Evolutionary conservation across 1,140 invertebrate species (phyloP).

Genomic region (Neodiprion pinetum): DNA sequence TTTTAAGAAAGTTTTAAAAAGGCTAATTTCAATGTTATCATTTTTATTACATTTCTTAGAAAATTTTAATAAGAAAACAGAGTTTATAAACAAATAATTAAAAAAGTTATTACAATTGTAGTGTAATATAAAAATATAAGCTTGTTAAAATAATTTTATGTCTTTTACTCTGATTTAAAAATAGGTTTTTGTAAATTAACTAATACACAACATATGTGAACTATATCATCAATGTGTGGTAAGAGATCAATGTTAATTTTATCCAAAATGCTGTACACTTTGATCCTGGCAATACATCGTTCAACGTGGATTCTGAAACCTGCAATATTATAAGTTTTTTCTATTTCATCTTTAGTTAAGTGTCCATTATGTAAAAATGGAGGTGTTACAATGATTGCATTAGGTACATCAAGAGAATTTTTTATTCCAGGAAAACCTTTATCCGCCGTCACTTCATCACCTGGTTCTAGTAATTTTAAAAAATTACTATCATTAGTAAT

Average conservation of each 20-base stretch:
- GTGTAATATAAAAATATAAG: neutral
- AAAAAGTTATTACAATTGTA: neutral
- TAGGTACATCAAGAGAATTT: neutral
- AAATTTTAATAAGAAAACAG: neutral
- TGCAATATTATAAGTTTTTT: neutral
- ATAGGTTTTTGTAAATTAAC: neutral
- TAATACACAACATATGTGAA: neutral
- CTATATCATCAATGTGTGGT: neutral
- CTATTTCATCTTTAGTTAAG: neutral
- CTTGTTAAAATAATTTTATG: neutral
- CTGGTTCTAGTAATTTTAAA: neutral
- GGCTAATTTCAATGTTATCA: neutral
- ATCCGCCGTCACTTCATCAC: neutral
- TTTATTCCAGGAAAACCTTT: neutral
- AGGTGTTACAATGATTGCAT: neutral
- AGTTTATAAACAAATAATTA: neutral
- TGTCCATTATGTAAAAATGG: neutral
- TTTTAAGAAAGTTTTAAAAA: neutral
- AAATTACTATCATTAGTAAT: neutral
- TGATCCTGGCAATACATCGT: neutral
- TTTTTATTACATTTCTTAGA: neutral
- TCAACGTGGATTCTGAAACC: neutral
- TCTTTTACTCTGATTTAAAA: neutral
- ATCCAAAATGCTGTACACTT: neutral
- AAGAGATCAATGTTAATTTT: neutral